A percentile compares a stretch with the other conserved stretches of the same genome.
phyloP scores from a whole-genome alignment of 2,113 vertebrate species.

The Oryzias curvinotus region DNA sequence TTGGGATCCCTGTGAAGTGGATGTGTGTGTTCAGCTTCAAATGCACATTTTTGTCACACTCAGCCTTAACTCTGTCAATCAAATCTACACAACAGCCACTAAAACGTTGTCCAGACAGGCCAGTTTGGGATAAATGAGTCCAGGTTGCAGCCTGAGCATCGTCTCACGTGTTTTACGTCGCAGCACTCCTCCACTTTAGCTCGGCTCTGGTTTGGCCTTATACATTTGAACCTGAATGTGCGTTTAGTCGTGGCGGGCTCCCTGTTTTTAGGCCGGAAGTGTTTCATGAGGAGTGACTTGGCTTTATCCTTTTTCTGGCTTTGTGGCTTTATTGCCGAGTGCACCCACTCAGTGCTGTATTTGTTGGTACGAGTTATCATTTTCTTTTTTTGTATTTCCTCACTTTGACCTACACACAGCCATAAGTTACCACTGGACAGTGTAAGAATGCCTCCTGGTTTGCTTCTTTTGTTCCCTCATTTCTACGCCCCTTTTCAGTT shows the following conservation, averaged over 20 bases:
- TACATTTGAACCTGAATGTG: conserved; percentile 15
- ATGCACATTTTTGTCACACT: conserved; percentile 32
- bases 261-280: conserved; percentile 34
- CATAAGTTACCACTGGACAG: conserved; percentile 41
- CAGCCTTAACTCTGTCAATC: conserved; percentile 49
- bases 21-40: conserved; percentile 36
- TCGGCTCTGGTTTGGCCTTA: conserved; percentile 11
- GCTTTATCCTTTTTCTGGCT: conserved; percentile 27
- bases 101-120: conserved; percentile 16
- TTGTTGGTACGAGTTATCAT: conserved; percentile 39
- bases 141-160: conserved; percentile 6
- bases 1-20: conserved; percentile 50
- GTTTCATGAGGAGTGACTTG: conserved; percentile 19
- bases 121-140: neutral
- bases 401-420: conserved; percentile 21
- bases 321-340: conserved; percentile 24
- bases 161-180: conserved; percentile 17
- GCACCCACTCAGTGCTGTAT: conserved; percentile 24
- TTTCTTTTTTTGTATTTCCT: conserved; percentile 10
- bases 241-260: conserved; percentile 17
- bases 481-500: conserved; percentile 7
- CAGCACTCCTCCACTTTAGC: conserved; percentile 19
- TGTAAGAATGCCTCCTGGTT: conserved; percentile 49
- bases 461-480: neutral
- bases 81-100: conserved; percentile 18